phyloP scores from a whole-genome alignment of 2,113 vertebrate genomes.

The Atractosteus spatula region DNA sequence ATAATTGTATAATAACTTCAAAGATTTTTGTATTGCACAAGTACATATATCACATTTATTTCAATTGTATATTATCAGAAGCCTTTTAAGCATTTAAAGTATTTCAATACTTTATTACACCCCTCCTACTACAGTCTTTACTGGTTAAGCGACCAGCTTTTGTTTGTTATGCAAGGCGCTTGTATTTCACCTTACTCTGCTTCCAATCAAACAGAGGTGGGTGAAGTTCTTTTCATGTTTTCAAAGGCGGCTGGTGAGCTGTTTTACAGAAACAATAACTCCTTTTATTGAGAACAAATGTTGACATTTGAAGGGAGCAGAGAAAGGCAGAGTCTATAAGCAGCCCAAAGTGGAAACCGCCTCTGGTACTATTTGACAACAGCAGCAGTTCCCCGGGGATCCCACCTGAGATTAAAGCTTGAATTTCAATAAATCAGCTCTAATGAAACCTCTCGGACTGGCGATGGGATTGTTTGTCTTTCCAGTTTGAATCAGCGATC shows the following conservation, averaged over 20 bases:
- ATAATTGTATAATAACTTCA: no score
- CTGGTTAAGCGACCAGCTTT: slow-evolving; percentile 11
- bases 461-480: slow-evolving; percentile 43
- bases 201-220: slow-evolving; percentile 53
- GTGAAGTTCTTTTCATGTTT: slow-evolving; percentile 68
- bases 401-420: slow-evolving; percentile 79
- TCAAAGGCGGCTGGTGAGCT: slow-evolving; percentile 69
- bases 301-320: slow-evolving; percentile 76
- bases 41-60: no score
- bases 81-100: no score
- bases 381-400: slow-evolving; percentile 58
- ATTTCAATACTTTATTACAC: no score
- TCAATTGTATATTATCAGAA: no score
- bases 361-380: slow-evolving; percentile 69
- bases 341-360: slow-evolving; percentile 58
- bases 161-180: slow-evolving; percentile 15
- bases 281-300: slow-evolving; percentile 86
- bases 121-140: no score
- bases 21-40: no score
- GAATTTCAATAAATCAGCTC: slow-evolving; percentile 73
- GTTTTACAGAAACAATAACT: slow-evolving; percentile 82
- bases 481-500: slow-evolving; percentile 42
- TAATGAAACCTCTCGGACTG: slow-evolving; percentile 59
- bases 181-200: slow-evolving; percentile 25
- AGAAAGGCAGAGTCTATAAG: slow-evolving; percentile 48